A percentile compares a stretch with the other conserved stretches of the same genome.
Evolutionary conservation across 1,140 invertebrate species (phyloP).

Genomic region (Heliconius hermathena): DNA sequence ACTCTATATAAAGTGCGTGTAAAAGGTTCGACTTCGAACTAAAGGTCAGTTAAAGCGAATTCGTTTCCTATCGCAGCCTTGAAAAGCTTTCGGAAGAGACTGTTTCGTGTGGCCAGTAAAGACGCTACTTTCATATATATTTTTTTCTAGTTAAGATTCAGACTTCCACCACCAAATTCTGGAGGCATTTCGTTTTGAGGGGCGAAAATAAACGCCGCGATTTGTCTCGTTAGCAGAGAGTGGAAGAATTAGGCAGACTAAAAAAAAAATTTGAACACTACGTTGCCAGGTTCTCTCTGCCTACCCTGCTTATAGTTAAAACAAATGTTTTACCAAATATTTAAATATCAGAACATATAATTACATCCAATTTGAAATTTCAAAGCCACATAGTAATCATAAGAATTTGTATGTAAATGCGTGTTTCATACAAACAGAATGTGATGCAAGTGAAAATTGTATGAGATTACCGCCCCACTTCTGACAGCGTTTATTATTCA

Average conservation of each 20-base stretch:
- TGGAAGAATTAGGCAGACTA: no score
- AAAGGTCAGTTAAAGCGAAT: conserved; percentile 38
- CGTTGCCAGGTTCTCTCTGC: no score
- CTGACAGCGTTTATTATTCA: conserved; percentile 34
- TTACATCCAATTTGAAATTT: neutral
- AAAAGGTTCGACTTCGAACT: conserved; percentile 23
- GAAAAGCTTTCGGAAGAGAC: conserved; percentile 56
- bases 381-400: conserved; percentile 37
- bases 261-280: no score
- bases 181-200: no score
- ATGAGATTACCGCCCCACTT: conserved; percentile 42
- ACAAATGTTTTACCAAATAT: neutral
- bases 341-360: neutral
- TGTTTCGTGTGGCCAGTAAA: conserved; percentile 41
- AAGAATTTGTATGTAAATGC: conserved; percentile 42
- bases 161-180: no score
- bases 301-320: neutral
- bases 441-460: conserved; percentile 48
- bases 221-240: no score
- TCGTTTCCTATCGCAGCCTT: conserved; percentile 46
- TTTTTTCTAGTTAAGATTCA: no score
- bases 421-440: conserved; percentile 29
- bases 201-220: no score
- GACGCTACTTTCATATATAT: conserved; percentile 1
- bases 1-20: conserved; percentile 25